Conservation (phyloP, 2,888 invertebrate species). For the Athalia circularis region DNA sequence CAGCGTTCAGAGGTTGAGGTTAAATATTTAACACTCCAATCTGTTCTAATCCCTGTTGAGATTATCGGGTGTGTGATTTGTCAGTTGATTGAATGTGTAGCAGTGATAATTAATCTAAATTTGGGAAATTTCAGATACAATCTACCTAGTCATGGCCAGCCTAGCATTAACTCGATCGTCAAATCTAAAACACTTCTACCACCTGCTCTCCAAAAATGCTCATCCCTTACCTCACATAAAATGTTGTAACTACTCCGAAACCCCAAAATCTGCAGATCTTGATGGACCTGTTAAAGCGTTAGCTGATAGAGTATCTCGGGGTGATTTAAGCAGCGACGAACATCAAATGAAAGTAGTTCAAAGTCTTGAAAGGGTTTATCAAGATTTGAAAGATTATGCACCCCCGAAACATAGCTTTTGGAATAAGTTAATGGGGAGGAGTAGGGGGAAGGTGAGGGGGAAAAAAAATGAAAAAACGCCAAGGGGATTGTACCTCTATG, state of each 20-base stretch:
- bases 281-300: slow-evolving; percentile 77
- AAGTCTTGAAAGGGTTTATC: slow-evolving; percentile 82
- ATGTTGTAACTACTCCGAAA: slow-evolving; percentile 22
- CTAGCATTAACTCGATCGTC: neutral
- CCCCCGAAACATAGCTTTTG: slow-evolving; percentile 75
- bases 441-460: slow-evolving; percentile 55
- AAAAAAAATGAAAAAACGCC: slow-evolving; percentile 75
- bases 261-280: neutral
- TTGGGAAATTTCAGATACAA: neutral
- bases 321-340: slow-evolving; percentile 80
- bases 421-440: slow-evolving; percentile 73
- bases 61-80: neutral
- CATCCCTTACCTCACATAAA: slow-evolving; percentile 7
- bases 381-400: slow-evolving; percentile 78
- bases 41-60: too few relatives aligned
- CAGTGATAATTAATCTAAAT: neutral
- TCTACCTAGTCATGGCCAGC: slow-evolving; percentile 24
- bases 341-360: slow-evolving; percentile 84
- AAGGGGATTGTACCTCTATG: slow-evolving; percentile 91
- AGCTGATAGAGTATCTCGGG: slow-evolving; percentile 77
- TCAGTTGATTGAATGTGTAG: neutral
- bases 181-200: slow-evolving; percentile 19
- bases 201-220: slow-evolving; percentile 1
- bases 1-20: neutral
- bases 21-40: neutral